Conservation (phyloP, 2,888 invertebrate species). For the Anthophora plumipes region DNA sequence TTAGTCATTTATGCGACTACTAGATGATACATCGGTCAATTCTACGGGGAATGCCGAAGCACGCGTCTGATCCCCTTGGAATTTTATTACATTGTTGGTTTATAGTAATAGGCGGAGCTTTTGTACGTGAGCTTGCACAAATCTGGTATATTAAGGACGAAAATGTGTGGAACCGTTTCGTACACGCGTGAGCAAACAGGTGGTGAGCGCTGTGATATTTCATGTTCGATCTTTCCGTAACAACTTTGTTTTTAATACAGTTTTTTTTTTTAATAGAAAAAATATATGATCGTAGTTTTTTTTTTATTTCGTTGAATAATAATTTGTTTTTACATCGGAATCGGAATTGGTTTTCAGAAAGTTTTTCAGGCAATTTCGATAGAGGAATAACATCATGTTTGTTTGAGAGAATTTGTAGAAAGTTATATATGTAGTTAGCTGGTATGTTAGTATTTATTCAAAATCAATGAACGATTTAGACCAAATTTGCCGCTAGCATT, state of each 20-base stretch:
- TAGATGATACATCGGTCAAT: neutral
- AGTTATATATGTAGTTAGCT: no score
- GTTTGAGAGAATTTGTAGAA: no score
- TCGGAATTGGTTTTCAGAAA: no score
- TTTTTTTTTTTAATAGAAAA: neutral
- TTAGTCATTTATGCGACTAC: conserved; percentile 30
- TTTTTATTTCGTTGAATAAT: neutral
- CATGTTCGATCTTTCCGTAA: neutral
- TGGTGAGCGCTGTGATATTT: conserved; percentile 16
- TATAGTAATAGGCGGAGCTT: neutral
- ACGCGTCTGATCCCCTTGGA: neutral
- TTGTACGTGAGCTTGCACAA: neutral
- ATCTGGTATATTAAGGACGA: neutral
- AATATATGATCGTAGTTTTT: neutral
- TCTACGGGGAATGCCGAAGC: neutral
- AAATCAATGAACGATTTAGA: no score
- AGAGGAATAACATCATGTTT: no score
- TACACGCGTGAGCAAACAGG: conserved; percentile 49
- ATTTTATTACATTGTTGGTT: conserved; percentile 2
- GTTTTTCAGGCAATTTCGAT: no score
- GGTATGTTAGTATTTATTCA: no score
- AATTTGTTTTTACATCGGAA: neutral
- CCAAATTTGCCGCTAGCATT: no score
- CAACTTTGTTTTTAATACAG: neutral
- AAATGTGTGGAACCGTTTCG: neutral